Conservation (phyloP, 1,140 invertebrate genomes). For the Drosophila pandora region DNA sequence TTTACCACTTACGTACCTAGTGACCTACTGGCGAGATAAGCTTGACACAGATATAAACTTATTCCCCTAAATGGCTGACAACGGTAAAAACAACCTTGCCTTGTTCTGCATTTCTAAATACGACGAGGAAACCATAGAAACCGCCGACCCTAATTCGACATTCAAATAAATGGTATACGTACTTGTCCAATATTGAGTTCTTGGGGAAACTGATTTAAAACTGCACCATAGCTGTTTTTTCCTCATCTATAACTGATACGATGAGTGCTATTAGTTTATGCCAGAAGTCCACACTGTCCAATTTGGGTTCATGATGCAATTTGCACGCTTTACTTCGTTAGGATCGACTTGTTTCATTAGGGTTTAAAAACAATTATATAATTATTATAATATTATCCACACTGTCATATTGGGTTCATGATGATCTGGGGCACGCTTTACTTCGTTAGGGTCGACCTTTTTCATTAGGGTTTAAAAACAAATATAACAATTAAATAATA, state of each 20-base stretch:
- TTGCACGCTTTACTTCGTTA: slow-evolving; percentile 93
- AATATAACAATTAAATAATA: no score
- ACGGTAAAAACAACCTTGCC: no score
- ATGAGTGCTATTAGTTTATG: slow-evolving; percentile 99
- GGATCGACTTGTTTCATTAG: slow-evolving; percentile 88
- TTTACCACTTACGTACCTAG: no score
- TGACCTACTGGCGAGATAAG: no score
- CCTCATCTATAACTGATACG: slow-evolving; percentile 99
- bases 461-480: neutral
- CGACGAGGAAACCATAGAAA: no score
- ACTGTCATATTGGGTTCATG: slow-evolving; percentile 95
- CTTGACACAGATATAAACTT: no score
- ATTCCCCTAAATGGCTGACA: no score
- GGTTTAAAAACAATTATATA: neutral
- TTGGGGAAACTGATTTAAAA: slow-evolving; percentile 98
- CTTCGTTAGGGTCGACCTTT: slow-evolving; percentile 93
- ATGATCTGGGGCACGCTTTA: slow-evolving; percentile 93
- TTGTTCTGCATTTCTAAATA: no score
- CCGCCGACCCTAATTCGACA: no score
- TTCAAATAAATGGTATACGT: slow-evolving; percentile 34
- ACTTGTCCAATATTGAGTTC: slow-evolving; percentile 95
- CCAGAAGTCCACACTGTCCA: slow-evolving; percentile 98
- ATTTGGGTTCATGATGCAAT: slow-evolving; percentile 93
- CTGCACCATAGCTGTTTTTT: slow-evolving; percentile 99
- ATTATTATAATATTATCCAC: no score